Evolutionary conservation across 1,140 invertebrate species (phyloP), one percentile per base, ranked within the genome.

Genomic region (Drosophila nikananu): DNA sequence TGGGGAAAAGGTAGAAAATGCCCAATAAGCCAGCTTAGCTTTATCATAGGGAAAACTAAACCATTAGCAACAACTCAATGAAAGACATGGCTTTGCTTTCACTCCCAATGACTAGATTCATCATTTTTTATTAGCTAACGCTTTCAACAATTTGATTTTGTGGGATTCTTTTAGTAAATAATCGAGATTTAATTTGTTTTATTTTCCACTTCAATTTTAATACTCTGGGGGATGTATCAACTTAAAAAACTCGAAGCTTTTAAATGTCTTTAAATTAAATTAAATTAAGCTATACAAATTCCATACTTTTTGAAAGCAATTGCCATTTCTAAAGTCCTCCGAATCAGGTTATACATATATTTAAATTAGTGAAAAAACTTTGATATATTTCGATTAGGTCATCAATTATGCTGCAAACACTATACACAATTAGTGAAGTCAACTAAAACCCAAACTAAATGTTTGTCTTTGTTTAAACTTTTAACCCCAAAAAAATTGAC

Each of bases 391-490:
- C 15, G 2, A 27, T 32, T 6, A 42, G 46, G 46, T 2, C 12
- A 35, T 32, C 8, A 15, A 19, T n/a, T 48, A 12, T 48, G 23
- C 9, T 30, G 15, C 32, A 60, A 71, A 54, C 52, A 74, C 68
- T 74, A 55, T 25, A 73, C 32, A 52, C 68, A 61, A 72, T 61
- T 72, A 74, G 70, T 75, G 57, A 41, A 32, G 35, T 27, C 25
- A 41, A 75, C 60, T 54, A 59, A 76, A 77, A 57, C 27, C 21
- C 2, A 57, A 57, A 75, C 71, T 62, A 63, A 71, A 63, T 79
- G 75, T 78, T 44, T 58, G 75, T 78, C 58, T 71, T 60, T 72
- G 66, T 48, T 59, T 44, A 48, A 64, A 72, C 39, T 42, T 59
- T 55, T 70, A 77, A 77, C 35, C 49, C 59, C 17, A 12, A 42